phyloP scores from a whole-genome alignment of 2,113 vertebrate species.

The Menidia beryllina region DNA sequence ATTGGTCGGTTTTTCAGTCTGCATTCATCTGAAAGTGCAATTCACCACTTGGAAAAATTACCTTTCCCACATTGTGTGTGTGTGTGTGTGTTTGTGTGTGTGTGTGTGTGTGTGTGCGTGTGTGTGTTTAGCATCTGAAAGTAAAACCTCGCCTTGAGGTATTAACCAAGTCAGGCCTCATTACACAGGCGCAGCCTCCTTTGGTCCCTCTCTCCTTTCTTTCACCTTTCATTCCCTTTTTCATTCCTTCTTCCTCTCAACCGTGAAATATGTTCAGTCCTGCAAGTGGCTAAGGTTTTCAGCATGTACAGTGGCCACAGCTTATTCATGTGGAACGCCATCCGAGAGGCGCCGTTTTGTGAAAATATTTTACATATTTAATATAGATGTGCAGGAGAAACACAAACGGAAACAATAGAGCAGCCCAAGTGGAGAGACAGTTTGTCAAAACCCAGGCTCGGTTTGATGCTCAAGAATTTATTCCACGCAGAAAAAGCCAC shows the following conservation, averaged over 20 bases:
- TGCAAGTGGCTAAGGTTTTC: slow-evolving; percentile 18
- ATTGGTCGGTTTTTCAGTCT: slow-evolving; percentile 47
- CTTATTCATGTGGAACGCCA: slow-evolving; percentile 22
- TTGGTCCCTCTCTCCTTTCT: slow-evolving; percentile 14
- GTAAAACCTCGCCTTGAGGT: slow-evolving; percentile 56
- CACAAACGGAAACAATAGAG: slow-evolving; percentile 2
- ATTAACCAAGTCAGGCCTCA: slow-evolving; percentile 70
- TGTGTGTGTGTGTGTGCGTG: slow-evolving; percentile 21
- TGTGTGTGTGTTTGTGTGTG: slow-evolving; percentile 34
- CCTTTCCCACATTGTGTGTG: slow-evolving; percentile 4
- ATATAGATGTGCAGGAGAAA: slow-evolving; percentile 10
- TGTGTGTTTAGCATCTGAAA: slow-evolving; percentile 40
- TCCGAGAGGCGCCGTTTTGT: background rate
- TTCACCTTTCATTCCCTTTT: slow-evolving; percentile 37
- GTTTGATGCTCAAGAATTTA: slow-evolving; percentile 9
- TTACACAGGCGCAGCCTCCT: slow-evolving; percentile 51
- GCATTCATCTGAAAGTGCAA: slow-evolving; percentile 61
- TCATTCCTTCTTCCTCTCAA: slow-evolving; percentile 49
- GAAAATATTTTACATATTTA: background rate
- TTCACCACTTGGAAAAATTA: slow-evolving; percentile 43
- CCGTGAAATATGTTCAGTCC: slow-evolving; percentile 56
- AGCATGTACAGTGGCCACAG: slow-evolving; percentile 18
- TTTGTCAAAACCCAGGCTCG: background rate
- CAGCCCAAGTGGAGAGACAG: background rate
- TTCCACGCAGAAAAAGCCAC: slow-evolving; percentile 8